Conservation (phyloP, 2,797 vertebrate genomes). For the Melanotaenia parkinsoni region DNA sequence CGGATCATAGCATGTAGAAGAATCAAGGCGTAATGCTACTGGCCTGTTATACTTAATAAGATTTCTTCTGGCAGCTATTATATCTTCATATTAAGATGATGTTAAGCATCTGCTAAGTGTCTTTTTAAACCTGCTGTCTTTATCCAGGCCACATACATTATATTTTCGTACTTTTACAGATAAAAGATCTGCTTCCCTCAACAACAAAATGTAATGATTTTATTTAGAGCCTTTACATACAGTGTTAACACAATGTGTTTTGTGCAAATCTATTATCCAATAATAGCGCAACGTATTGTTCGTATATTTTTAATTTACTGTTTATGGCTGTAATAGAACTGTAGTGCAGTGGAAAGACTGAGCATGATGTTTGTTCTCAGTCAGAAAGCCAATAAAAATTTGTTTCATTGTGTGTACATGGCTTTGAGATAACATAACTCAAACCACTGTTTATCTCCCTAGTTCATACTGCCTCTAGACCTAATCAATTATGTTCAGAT, state of each 20-base stretch:
- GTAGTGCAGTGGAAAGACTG: constrained; percentile 31
- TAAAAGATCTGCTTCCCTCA: not conserved
- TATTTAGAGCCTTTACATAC: not conserved
- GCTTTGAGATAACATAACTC: not conserved
- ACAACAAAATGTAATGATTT: not conserved
- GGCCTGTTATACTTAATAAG: constrained; percentile 51
- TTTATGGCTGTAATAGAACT: constrained; percentile 20
- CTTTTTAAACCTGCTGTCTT: constrained; percentile 2
- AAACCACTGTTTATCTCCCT: not conserved
- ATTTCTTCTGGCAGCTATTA: constrained; percentile 47
- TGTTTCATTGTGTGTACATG: constrained; percentile 39
- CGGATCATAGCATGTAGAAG: constrained; percentile 57
- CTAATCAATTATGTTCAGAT: not conserved
- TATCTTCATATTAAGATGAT: constrained; percentile 48
- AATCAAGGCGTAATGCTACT: constrained; percentile 40
- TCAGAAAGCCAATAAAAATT: constrained; percentile 34
- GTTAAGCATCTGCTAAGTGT: constrained; percentile 32
- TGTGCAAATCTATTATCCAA: not conserved
- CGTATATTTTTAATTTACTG: constrained; percentile 15
- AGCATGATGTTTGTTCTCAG: constrained; percentile 21
- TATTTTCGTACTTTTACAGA: not conserved
- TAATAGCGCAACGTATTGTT: constrained; percentile 19
- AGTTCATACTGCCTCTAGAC: not conserved
- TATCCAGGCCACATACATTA: not conserved
- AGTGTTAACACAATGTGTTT: constrained; percentile 1